These are phyloP conservation scores for Stercorarius parasiticus DNA, from an alignment of 2,113 vertebrate species.

Conservation along the genomic window DNA sequence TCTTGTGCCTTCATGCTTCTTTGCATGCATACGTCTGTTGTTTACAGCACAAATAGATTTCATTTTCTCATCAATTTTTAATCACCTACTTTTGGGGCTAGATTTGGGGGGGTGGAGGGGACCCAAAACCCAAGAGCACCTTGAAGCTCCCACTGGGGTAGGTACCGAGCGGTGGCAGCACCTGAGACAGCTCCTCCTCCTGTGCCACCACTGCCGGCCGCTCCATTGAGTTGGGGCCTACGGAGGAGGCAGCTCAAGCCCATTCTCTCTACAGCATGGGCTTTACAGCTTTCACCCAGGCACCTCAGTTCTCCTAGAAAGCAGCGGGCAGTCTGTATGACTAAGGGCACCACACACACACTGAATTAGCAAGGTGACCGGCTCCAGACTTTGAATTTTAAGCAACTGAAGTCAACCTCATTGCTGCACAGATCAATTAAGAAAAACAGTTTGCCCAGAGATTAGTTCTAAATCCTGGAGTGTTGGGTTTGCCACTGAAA, in stretches of 20 bases:
- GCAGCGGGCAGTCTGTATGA: background rate
- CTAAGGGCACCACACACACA: background rate
- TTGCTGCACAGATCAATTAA: background rate
- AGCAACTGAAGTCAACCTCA: background rate
- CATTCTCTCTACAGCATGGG: background rate
- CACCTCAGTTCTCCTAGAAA: background rate
- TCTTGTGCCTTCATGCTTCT: background rate
- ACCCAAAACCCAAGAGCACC: background rate
- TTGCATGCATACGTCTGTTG: background rate
- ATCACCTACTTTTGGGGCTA: background rate
- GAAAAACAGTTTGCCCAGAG: background rate
- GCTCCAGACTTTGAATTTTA: background rate
- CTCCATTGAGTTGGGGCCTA: background rate
- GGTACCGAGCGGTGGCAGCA: background rate
- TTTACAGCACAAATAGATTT: background rate
- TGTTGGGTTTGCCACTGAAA: background rate
- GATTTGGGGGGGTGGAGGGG: background rate
- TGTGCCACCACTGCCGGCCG: fast-evolving
- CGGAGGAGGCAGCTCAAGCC: background rate
- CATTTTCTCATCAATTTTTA: background rate
- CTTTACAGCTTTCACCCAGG: background rate
- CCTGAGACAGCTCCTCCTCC: background rate
- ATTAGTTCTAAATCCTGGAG: background rate
- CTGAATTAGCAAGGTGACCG: background rate
- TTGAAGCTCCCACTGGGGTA: background rate